Percentiles rank a stretch among this genome's conserved stretches.
Conservation (phyloP, 2,113 vertebrate genomes). For the Chloroceryle aenea region DNA sequence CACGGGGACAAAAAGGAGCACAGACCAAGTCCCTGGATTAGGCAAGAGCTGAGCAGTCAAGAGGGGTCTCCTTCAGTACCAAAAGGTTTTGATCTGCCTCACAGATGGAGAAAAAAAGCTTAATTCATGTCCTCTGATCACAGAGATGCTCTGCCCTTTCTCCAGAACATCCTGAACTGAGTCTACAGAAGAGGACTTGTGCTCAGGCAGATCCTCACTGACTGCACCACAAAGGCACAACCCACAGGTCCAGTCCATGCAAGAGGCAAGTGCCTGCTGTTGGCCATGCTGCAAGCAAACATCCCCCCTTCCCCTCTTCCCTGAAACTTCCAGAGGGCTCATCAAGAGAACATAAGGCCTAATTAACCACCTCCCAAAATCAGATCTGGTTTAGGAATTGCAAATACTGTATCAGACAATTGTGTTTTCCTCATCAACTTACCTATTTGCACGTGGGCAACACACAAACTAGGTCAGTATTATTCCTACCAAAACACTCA, state of each 20-base stretch:
- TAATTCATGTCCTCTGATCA: neutral
- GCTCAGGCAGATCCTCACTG: neutral
- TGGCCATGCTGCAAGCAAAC: neutral
- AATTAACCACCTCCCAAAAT: neutral
- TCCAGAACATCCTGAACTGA: neutral
- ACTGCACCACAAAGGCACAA: neutral
- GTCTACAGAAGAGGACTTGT: neutral
- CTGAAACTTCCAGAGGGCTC: neutral
- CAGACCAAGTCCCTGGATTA: neutral
- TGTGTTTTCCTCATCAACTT: neutral
- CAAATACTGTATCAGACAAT: neutral
- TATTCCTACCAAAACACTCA: constrained; percentile 25
- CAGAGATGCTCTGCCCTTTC: neutral
- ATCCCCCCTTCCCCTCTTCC: neutral
- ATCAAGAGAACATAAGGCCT: neutral
- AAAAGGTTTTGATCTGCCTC: neutral
- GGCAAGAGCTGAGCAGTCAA: neutral
- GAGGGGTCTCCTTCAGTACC: neutral
- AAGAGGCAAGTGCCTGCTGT: neutral
- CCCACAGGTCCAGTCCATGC: neutral
- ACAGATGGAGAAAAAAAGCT: neutral
- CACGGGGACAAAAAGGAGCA: neutral
- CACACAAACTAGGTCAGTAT: constrained; percentile 55
- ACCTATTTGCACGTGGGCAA: neutral
- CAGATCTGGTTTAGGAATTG: neutral